Evolutionary conservation across 2,113 vertebrate species (phyloP).

Genomic region (Phalacrocorax pelagicus): DNA sequence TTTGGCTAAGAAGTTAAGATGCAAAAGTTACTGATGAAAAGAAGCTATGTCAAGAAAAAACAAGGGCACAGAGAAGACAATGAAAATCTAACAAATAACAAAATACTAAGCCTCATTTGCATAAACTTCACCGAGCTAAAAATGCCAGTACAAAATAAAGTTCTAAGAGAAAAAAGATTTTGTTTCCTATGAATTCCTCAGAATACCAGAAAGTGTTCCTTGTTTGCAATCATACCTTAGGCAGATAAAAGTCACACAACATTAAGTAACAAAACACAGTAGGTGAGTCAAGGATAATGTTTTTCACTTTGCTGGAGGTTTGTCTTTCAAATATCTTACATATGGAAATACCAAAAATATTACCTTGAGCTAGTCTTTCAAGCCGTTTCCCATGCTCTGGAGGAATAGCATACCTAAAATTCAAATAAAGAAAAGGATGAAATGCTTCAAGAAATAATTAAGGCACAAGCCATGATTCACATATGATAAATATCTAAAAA

Average conservation of each 20-base stretch:
- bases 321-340: not conserved
- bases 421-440: constrained; percentile 42
- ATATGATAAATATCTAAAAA: not conserved
- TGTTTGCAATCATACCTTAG: not conserved
- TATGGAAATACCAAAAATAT: not conserved
- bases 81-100: not conserved
- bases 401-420: constrained; percentile 92
- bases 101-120: not conserved
- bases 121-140: not conserved
- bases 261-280: not conserved
- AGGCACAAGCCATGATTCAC: not conserved
- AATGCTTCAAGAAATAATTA: not conserved
- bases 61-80: not conserved
- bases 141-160: not conserved
- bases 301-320: not conserved
- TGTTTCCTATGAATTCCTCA: not conserved
- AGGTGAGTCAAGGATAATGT: not conserved
- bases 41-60: not conserved
- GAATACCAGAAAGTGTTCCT: not conserved
- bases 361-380: constrained; percentile 95
- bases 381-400: constrained; percentile 94
- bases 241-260: not conserved
- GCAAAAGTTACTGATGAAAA: not conserved
- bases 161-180: not conserved
- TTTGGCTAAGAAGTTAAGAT: not conserved